phyloP scores from a whole-genome alignment of 2,888 invertebrate species.

The Torymus tubicola region DNA sequence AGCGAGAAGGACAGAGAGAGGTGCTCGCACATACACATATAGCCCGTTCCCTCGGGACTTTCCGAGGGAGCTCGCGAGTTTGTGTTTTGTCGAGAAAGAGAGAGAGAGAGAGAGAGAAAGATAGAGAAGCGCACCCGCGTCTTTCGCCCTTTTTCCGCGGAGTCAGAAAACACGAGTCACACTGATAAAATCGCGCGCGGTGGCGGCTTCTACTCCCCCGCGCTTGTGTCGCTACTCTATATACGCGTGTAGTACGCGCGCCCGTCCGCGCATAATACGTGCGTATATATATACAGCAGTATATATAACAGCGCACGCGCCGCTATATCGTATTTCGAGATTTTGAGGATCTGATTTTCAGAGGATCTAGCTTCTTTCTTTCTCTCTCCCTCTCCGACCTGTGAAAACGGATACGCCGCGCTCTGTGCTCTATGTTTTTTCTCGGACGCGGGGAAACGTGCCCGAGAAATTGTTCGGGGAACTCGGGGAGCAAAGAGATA shows the following conservation, averaged over 20 bases:
- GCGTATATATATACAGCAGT: neutral
- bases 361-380: neutral
- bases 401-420: slow-evolving; percentile 41
- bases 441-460: neutral
- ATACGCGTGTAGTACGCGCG: neutral
- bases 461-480: slow-evolving; percentile 38
- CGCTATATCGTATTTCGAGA: slow-evolving; percentile 49
- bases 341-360: slow-evolving; percentile 44
- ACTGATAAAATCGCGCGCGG: slow-evolving; percentile 48
- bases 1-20: slow-evolving; percentile 55
- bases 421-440: neutral
- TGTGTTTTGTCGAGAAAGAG: slow-evolving; percentile 15
- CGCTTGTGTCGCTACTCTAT: neutral
- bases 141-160: slow-evolving; percentile 43
- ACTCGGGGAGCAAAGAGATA: slow-evolving; percentile 5
- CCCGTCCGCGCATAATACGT: neutral
- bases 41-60: slow-evolving; percentile 58
- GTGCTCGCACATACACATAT: neutral
- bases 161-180: slow-evolving; percentile 62
- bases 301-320: neutral
- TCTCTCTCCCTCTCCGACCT: neutral
- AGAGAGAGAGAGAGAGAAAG: slow-evolving; percentile 12
- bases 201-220: no score
- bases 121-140: neutral
- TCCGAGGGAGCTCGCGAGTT: slow-evolving; percentile 41